Evolutionary conservation across 2,888 invertebrate genomes (phyloP), one percentile per base, ranked within the genome.

Genomic region (Drosophila gaucha): DNA sequence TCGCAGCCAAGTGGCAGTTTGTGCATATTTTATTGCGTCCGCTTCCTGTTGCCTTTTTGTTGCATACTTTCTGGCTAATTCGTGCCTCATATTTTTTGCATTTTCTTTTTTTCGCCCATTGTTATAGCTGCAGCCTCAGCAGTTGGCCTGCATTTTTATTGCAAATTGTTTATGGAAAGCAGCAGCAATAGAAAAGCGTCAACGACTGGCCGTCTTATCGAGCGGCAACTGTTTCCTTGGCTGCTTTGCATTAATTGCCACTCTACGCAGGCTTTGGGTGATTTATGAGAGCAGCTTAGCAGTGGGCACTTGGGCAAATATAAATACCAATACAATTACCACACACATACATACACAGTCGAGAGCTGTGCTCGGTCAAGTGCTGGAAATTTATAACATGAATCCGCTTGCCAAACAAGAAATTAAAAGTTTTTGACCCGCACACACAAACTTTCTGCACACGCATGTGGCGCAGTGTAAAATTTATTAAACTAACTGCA

Each of bases 401-500:
- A 58, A 67, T 74, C 58, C 65, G 74, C 55, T 77, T 80, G 80
- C 82, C 84, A 86, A 86, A 80, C 75, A 84, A 80, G 80, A 86
- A 80, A 80, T 86, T 78, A 76, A 86, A 83, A 83, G 63, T 77
- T 86, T 74, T 47, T 60, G 73, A 80, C 78, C 75, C 57, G 54
- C 65, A 80, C 67, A 62, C 39, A 59, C 54, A 72, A 83, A 57
- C 49, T 69, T 69, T 69, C 64, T 43, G 63, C 74, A 63, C 77
- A 80, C 80, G 77, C 82, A 85, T 79, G 69, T 73, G 83, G 67
- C 72, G 84, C 80, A 80, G 46, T 66, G 55, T 38, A 62, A 69
- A 85, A 82, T 83, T 75, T 77, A 77, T 86, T 83, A 77, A 86
- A 78, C 80, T 73, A 75, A 69, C 86, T 80, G 75, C 78, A 84